These are phyloP conservation scores for Entomobrya multifasciata DNA, from an alignment of 2,888 invertebrate genomes.

Conservation along the genomic window DNA sequence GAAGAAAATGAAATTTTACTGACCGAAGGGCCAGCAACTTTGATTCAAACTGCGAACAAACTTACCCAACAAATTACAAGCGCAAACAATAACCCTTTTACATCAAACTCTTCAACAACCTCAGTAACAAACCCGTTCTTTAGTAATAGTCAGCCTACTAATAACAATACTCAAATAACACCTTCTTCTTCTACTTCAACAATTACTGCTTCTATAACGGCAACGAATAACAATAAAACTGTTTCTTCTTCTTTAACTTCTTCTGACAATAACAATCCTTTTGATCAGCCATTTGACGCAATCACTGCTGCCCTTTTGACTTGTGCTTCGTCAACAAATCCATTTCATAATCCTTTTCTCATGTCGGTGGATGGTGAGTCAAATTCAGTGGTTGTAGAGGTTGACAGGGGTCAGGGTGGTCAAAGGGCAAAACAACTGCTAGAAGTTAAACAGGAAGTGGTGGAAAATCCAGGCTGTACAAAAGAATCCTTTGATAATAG, in stretches of 20 bases:
- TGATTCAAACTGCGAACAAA: neutral
- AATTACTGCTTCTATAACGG: constrained; percentile 29
- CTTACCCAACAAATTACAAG: neutral
- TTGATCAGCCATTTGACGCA: constrained; percentile 75
- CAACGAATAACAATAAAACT: constrained; percentile 17
- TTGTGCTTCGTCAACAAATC: constrained; percentile 75
- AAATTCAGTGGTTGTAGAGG: too few relatives aligned
- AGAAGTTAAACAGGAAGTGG: constrained; percentile 76
- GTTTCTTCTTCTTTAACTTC: too few relatives aligned
- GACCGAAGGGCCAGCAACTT: constrained; percentile 65
- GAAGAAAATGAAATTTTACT: constrained; percentile 74
- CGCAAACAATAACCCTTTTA: constrained; percentile 52
- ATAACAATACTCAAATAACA: neutral
- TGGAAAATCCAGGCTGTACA: constrained; percentile 77
- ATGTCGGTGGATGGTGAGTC: constrained; percentile 69
- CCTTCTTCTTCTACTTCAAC: constrained; percentile 37
- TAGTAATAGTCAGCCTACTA: neutral
- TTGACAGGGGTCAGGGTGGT: constrained; percentile 40
- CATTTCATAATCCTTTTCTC: constrained; percentile 79
- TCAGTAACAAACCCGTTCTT: constrained; percentile 59
- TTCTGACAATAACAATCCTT: constrained; percentile 69
- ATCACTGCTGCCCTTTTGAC: constrained; percentile 77
- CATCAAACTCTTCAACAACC: too few relatives aligned
- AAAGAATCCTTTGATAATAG: constrained; percentile 76
- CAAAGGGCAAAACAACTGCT: constrained; percentile 75